Base-by-base conservation (phyloP, 2,113 vertebrate genomes). In the Mirounga angustirostris region DNA sequence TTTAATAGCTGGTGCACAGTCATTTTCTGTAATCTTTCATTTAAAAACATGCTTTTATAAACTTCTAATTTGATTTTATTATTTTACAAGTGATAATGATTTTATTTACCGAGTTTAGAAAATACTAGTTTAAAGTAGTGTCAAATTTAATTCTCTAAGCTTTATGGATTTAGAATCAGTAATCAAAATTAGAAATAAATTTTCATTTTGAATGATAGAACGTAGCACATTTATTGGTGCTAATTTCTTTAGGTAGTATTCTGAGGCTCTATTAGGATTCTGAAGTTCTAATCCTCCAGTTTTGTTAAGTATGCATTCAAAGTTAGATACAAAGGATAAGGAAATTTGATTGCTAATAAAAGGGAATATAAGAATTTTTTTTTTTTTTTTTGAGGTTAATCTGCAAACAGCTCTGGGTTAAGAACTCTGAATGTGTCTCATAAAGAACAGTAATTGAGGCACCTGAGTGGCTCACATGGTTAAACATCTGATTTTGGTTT, bases 1-100 rank as follows among this genome's bases (percentile, higher is more conserved):
- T 84, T 59, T 73, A 93, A 52, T 61, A 50, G 5, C 4, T 33
- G 10, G 26, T n/a, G 56, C 0, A 5, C 1, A 9, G 11, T 80
- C 19, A 28, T 83, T 93, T 93, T 84, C 13, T 69, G 0, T 56
- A 89, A 10, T 67, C 7, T 28, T 86, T 76, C 4, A 89, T 56
- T 96, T 73, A 46, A 92, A 97, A 89, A 54, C 3, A 61, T 88
- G 79, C 18, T 69, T 91, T 85, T 89, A 46, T 58, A 87, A 95
- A 61, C 5, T 19, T 89, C 10, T 79, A 26, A 46, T 61, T 16
- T 91, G 56, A 91, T 84, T 94, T 69, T 76, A 33, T 54, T 73
- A 82, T 80, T 93, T 95, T 85, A 79, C 5, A 56, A 80, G 19
- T 74, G 74, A 43, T 91, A 10, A 52, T 56, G 13, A 28, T 50